Evolutionary conservation across 2,797 vertebrate species (phyloP), one percentile per base, ranked within the genome.

Genomic region (Falco concolor): DNA sequence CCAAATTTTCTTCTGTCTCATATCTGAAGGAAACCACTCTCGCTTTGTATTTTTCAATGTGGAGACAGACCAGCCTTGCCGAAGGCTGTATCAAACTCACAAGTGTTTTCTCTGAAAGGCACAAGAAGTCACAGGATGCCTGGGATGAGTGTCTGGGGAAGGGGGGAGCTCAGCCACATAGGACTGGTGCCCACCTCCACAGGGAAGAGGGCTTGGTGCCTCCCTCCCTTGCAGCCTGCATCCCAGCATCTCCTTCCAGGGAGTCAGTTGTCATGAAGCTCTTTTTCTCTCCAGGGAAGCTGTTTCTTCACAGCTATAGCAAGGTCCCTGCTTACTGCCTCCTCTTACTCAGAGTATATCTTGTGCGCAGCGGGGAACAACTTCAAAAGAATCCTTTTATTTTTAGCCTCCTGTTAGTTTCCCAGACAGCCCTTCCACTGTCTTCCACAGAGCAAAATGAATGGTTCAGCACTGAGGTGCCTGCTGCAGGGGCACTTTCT

Each of bases 91-190:
- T 25, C 13, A 49, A 38, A 38, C 25, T 50, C 44, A 13, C 16
- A 40, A 49, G 28, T 40, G 20, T 18, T 72, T 49, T 32, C 27
- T 59, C 34, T 50, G 54, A 64, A 68, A 21, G 36, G 45, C 30
- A 50, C 0, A 2, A 64, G 40, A 23, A 27, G 38, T 42, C 40
- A 49, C 56, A 40, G 34, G 4, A 6, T 7, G 14, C 14, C 50
- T 49, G n/a, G 8, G 22, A 59, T 0, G 2, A 23, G 11, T 13
- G 30, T 10, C 18, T 1, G 1, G 28, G 57, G 24, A 53, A n/a
- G 10, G n/a, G 65, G 20, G 19, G 25, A 82, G 11, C 52, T 61
- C 0, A 2, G 20, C 77, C 47, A 23, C 0, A 0, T 38, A 6
- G 20, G 54, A 21, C 21, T 38, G 53, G 57, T 63, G 15, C 17